Base-by-base conservation (phyloP, 2,888 invertebrate genomes). In the Mongoloraphidia duomilia region DNA sequence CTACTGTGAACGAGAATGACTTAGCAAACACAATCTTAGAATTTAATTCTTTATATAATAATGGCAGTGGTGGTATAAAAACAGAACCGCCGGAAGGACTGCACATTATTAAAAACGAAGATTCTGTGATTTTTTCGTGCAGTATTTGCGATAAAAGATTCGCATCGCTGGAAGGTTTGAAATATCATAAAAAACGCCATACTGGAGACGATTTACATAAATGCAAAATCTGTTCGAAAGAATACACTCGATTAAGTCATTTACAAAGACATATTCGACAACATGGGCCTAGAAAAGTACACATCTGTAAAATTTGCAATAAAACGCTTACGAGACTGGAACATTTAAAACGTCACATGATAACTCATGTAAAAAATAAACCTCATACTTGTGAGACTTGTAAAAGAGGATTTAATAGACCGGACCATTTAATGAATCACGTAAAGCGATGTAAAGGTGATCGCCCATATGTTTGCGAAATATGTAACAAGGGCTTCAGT, bases 281-380 rank as follows among this genome's bases (percentile, higher is more conserved):
- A 8, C 49, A 49, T 13, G 35, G 37, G 3, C 42, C 46, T 2
- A 44, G 38, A n/a, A 49, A 49, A 49, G 41, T 17, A 13, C 46
- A 35, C 26, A 37, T 34, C n/a, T 49, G 49, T 49, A 46, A 46
- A 35, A 46, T 49, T 46, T 49, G 49, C 37, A 37, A 46, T 46
- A 46, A 41, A 14, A 39, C 45, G 37, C 33, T 46, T 8, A 38
- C 44, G 11, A 37, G 46, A 37, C 34, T 41, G 38, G 41, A 46
- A 26, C 41, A 46, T 46, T 42, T 49, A 37, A 46, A 46, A 26
- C 41, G 49, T 3, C 49, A 49, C 36, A 49, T 49, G 49, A 13
- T 46, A 13, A 49, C 46, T 11, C 49, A 49, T 33, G 36, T 49
- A 33, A 46, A 49, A 34, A 46, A 12, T 11, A 49, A 49, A 41